These are phyloP conservation scores for Pseudomyrmex flavicornis DNA, from an alignment of 1,140 invertebrate species.

Conservation along the genomic window DNA sequence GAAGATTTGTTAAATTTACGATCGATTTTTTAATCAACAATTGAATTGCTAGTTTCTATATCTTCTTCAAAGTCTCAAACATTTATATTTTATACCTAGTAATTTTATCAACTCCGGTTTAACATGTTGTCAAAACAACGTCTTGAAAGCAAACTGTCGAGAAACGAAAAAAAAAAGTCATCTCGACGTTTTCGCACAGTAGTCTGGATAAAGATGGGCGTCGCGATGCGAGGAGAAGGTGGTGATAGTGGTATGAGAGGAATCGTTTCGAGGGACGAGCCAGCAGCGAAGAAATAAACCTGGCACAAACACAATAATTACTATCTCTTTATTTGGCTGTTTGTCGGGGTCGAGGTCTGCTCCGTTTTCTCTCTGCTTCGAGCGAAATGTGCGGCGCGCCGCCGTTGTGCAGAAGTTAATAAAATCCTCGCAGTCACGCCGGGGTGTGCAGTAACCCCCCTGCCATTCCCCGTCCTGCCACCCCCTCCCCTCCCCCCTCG, in stretches of 20 bases:
- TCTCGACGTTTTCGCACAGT: conserved; percentile 18
- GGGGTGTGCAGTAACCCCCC: conserved; percentile 71
- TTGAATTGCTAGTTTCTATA: not conserved
- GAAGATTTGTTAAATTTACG: not conserved
- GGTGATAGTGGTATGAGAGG: conserved; percentile 15
- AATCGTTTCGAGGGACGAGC: conserved; percentile 63
- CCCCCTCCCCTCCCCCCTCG: conserved; percentile 29
- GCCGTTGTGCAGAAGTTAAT: conserved; percentile 84
- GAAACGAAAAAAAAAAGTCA: not conserved
- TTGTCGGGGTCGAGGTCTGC: conserved; percentile 77
- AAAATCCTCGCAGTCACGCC: conserved; percentile 82
- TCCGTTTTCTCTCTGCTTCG: conserved; percentile 68
- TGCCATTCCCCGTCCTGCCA: conserved; percentile 35
- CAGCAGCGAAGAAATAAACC: conserved; percentile 78
- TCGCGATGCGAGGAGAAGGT: not conserved
- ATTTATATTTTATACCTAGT: too few species aligned
- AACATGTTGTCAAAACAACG: too few species aligned
- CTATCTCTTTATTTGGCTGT: conserved; percentile 84
- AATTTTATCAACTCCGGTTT: too few species aligned
- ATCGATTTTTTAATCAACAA: conserved; percentile 15
- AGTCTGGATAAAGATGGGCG: conserved; percentile 60
- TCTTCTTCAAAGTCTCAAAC: too few species aligned
- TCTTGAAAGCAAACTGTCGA: not conserved
- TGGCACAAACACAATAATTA: conserved; percentile 84
- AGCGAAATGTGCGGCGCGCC: conserved; percentile 71